A percentile compares a stretch with the other conserved stretches of the same genome.
These are phyloP conservation scores for Calameuta pallipes DNA, from an alignment of 2,888 invertebrate genomes.

Conservation along the genomic window DNA sequence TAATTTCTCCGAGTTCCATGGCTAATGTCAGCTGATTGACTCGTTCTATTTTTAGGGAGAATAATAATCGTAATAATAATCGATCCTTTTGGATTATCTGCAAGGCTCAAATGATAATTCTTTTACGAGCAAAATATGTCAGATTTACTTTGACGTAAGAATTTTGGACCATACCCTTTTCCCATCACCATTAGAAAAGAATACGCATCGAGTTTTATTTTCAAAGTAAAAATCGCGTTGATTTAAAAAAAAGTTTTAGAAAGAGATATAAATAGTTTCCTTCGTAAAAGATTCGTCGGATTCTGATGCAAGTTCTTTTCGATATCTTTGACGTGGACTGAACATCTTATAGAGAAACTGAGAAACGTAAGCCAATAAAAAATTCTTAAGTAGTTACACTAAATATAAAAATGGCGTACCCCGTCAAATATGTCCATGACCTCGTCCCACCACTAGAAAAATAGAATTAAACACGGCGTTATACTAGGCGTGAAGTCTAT, in stretches of 20 bases:
- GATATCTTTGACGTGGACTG: background rate
- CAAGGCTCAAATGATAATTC: background rate
- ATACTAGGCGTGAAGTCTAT: constrained; percentile 50
- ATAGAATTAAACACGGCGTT: constrained; percentile 70
- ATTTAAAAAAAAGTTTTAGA: background rate
- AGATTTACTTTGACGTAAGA: background rate
- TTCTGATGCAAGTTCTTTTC: background rate
- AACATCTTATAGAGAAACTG: background rate
- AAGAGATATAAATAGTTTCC: background rate
- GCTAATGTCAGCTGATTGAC: background rate
- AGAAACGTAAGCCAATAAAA: background rate
- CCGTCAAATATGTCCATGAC: constrained; percentile 96
- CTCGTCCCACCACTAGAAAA: constrained; percentile 96
- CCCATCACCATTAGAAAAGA: background rate
- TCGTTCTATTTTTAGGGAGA: background rate
- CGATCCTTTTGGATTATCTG: background rate
- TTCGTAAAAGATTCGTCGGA: background rate
- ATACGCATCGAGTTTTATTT: background rate
- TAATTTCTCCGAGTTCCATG: background rate
- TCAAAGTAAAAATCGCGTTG: background rate
- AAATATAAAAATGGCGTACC: constrained; percentile 77
- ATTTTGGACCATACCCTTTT: background rate
- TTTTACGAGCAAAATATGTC: background rate
- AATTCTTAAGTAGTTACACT: constrained; percentile 20
- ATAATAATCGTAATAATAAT: background rate